phyloP scores from a whole-genome alignment of 2,888 invertebrate genomes.

The Cantharis nigra region DNA sequence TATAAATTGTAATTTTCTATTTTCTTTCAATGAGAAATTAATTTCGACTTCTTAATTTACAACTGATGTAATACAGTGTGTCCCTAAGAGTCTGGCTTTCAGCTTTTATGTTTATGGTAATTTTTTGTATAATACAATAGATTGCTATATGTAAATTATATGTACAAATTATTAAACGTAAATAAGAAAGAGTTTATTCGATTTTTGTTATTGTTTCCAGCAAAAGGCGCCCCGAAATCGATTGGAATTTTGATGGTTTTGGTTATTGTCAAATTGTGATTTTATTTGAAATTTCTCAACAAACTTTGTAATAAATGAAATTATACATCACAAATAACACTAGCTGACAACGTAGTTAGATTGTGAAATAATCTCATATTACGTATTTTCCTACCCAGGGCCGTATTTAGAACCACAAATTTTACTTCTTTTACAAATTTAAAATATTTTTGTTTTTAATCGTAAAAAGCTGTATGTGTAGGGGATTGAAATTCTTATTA shows the following conservation, averaged over 20 bases:
- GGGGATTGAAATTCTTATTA: too few relatives aligned
- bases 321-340: not conserved
- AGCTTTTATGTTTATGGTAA: not conserved
- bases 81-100: not conserved
- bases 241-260: not conserved
- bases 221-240: not conserved
- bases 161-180: not conserved
- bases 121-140: too few relatives aligned
- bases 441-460: too few relatives aligned
- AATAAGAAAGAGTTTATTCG: not conserved
- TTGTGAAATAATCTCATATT: not conserved
- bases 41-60: conserved; percentile 23
- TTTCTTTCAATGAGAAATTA: not conserved
- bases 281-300: not conserved
- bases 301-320: not conserved
- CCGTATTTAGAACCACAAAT: not conserved
- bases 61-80: not conserved
- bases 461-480: too few relatives aligned
- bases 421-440: too few relatives aligned
- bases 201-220: not conserved
- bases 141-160: not conserved
- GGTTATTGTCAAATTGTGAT: not conserved
- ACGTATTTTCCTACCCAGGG: not conserved
- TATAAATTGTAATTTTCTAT: not conserved
- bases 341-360: not conserved